Evolutionary conservation across 2,113 vertebrate species (phyloP).

Genomic region (Candoia aspera): DNA sequence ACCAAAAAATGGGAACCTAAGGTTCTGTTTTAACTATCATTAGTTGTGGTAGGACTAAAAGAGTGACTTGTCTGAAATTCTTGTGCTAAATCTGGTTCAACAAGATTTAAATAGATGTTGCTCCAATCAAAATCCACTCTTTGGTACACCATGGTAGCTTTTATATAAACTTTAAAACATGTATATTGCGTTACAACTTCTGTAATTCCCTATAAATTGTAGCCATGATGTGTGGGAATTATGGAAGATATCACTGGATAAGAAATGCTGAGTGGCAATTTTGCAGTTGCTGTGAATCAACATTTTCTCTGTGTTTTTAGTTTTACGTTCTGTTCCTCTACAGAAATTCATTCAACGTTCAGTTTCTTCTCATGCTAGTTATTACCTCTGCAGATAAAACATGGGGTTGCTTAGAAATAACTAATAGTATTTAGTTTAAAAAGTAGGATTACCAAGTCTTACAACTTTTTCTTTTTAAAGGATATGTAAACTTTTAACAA

Average conservation of each 20-base stretch:
- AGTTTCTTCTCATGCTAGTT: background rate
- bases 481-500: background rate
- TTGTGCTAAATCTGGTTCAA: background rate
- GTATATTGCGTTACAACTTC: background rate
- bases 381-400: background rate
- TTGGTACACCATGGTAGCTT: background rate
- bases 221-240: background rate
- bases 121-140: background rate
- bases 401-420: background rate
- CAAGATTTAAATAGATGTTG: background rate
- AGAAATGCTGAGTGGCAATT: background rate
- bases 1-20: too few species aligned
- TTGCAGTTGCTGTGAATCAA: background rate
- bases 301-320: background rate
- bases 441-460: background rate
- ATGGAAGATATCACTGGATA: background rate
- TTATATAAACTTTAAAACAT: background rate
- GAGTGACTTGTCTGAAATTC: background rate
- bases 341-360: background rate
- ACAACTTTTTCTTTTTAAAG: background rate
- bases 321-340: background rate
- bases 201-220: background rate
- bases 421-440: background rate
- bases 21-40: background rate
- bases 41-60: background rate